Percentiles rank a stretch among this genome's conserved stretches.
phyloP scores from a whole-genome alignment of 2,113 vertebrate genomes.

The Hassar affinis region DNA sequence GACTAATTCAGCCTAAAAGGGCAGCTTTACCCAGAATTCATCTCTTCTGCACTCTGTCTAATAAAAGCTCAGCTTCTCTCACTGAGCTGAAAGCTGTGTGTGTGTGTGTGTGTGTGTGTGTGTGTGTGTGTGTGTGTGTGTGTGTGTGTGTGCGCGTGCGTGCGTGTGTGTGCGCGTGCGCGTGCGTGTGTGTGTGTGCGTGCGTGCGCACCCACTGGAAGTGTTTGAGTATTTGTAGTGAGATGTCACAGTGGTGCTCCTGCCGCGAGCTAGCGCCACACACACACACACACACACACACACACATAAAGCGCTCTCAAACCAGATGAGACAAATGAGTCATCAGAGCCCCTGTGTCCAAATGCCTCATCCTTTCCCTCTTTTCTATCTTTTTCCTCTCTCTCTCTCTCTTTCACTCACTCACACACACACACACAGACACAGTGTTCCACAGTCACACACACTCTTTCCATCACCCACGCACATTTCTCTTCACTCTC shows the following conservation, averaged over 20 bases:
- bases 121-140: background rate
- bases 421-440: conserved; percentile 1
- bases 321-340: conserved; percentile 57
- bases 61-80: conserved; percentile 26
- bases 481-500: conserved; percentile 31
- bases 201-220: background rate
- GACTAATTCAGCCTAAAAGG: conserved; percentile 14
- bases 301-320: conserved; percentile 31
- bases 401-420: background rate
- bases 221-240: conserved; percentile 39
- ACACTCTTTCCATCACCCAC: conserved; percentile 29
- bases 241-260: conserved; percentile 40
- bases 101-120: conserved; percentile 23
- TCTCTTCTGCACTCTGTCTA: conserved; percentile 34
- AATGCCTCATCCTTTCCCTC: conserved; percentile 31
- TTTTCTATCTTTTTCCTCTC: background rate
- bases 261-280: conserved; percentile 23
- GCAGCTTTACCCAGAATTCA: conserved; percentile 25
- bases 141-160: no score
- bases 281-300: conserved; percentile 35
- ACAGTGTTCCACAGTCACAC: conserved; percentile 20
- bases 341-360: conserved; percentile 50
- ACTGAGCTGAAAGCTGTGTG: conserved; percentile 7
- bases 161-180: no score
- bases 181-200: background rate